Conservation (phyloP, 2,113 vertebrate species). For the Myanophis thanlyinensis region DNA sequence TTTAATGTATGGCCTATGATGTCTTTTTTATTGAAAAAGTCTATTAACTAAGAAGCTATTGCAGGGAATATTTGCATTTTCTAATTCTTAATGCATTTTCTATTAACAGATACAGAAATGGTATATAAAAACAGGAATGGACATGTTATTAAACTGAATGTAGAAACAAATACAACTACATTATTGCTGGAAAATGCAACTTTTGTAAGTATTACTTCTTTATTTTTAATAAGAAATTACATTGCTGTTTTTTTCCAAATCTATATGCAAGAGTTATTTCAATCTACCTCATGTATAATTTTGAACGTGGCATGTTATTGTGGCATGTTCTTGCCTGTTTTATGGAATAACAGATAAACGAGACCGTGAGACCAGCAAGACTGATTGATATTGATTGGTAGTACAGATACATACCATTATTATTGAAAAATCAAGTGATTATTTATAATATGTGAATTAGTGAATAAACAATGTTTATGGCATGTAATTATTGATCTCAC, state of each 20-base stretch:
- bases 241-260: not conserved
- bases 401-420: not conserved
- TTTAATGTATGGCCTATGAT: conserved; percentile 4
- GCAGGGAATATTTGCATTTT: conserved; percentile 43
- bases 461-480: not conserved
- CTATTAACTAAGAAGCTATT: conserved; percentile 37
- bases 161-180: conserved; percentile 85
- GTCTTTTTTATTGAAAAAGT: conserved; percentile 8
- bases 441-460: not conserved
- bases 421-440: not conserved
- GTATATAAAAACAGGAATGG: conserved; percentile 92
- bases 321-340: not conserved
- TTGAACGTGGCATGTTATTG: not conserved
- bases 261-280: not conserved
- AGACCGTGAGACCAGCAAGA: not conserved
- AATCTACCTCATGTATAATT: not conserved
- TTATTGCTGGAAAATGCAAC: conserved; percentile 89
- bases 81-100: conserved; percentile 62
- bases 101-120: conserved; percentile 85
- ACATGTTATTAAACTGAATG: conserved; percentile 92
- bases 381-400: not conserved
- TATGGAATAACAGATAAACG: not conserved
- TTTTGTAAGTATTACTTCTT: conserved; percentile 82
- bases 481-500: not conserved
- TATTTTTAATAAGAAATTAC: conserved; percentile 9